Percentiles rank a stretch among this genome's conserved stretches.
These are phyloP conservation scores for Rhogogaster chlorosoma DNA, from an alignment of 2,888 invertebrate genomes.

Conservation along the genomic window DNA sequence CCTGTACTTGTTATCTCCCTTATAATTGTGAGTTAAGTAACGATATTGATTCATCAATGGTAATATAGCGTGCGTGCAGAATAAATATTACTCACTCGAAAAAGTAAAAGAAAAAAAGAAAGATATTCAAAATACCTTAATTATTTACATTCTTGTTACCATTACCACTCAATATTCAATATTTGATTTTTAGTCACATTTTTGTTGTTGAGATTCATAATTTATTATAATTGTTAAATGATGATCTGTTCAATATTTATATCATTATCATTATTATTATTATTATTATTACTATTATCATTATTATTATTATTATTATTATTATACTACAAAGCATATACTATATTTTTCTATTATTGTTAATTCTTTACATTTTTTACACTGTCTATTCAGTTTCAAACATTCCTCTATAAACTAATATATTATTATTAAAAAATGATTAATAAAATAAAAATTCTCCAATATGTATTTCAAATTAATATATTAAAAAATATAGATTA, in stretches of 20 bases:
- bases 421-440: background rate
- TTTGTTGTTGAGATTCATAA: background rate
- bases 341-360: conserved; percentile 45
- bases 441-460: conserved; percentile 15
- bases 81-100: conserved; percentile 34
- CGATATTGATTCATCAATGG: conserved; percentile 30
- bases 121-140: background rate
- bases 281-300: background rate
- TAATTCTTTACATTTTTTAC: conserved; percentile 25
- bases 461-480: conserved; percentile 33
- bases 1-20: conserved; percentile 23
- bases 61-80: conserved; percentile 43
- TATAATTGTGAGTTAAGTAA: conserved; percentile 32
- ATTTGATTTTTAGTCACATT: conserved; percentile 26
- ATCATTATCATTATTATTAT: conserved; percentile 1
- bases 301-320: conserved; percentile 22
- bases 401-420: conserved; percentile 22
- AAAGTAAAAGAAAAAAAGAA: conserved; percentile 10
- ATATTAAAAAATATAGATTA: conserved; percentile 47
- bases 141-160: conserved; percentile 25
- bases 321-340: conserved; percentile 30
- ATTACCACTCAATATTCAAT: conserved; percentile 12
- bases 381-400: conserved; percentile 19
- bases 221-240: conserved; percentile 20
- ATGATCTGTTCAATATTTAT: conserved; percentile 13